Evolutionary conservation across 2,888 invertebrate genomes (phyloP).

Genomic region (Microplitis manilae): DNA sequence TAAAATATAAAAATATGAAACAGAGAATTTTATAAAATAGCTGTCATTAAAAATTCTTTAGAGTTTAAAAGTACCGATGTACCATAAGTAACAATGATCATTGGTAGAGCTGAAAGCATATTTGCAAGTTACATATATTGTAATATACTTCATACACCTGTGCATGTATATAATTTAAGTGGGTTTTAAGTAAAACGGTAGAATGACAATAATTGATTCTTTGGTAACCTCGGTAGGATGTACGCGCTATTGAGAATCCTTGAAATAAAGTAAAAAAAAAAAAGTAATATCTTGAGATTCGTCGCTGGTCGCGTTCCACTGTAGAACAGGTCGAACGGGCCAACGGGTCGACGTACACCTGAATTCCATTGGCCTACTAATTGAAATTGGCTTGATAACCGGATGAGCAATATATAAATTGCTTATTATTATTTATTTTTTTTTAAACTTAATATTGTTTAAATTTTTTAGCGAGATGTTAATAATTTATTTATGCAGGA

Average conservation of each 20-base stretch:
- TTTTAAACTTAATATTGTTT: background rate
- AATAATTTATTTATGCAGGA: background rate
- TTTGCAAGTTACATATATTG: too few species aligned
- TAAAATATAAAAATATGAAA: too few species aligned
- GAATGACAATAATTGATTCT: background rate
- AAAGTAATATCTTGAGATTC: conserved; percentile 40
- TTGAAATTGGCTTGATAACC: conserved; percentile 33
- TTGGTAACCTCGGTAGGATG: background rate
- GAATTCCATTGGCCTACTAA: conserved; percentile 70
- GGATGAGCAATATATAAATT: background rate
- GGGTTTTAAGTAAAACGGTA: too few species aligned
- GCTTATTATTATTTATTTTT: background rate
- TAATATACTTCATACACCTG: too few species aligned
- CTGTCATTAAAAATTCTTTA: too few species aligned
- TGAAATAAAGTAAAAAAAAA: conserved; percentile 2
- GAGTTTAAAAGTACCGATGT: too few species aligned
- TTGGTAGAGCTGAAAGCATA: too few species aligned
- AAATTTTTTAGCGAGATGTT: background rate
- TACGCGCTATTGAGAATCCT: background rate
- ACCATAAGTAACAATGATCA: too few species aligned
- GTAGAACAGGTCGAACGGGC: conserved; percentile 54
- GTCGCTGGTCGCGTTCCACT: conserved; percentile 44
- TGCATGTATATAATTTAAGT: too few species aligned
- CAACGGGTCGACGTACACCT: conserved; percentile 55
- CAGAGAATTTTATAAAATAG: too few species aligned